phyloP scores from a whole-genome alignment of 2,888 invertebrate species.

The Polyommatus icarus region DNA sequence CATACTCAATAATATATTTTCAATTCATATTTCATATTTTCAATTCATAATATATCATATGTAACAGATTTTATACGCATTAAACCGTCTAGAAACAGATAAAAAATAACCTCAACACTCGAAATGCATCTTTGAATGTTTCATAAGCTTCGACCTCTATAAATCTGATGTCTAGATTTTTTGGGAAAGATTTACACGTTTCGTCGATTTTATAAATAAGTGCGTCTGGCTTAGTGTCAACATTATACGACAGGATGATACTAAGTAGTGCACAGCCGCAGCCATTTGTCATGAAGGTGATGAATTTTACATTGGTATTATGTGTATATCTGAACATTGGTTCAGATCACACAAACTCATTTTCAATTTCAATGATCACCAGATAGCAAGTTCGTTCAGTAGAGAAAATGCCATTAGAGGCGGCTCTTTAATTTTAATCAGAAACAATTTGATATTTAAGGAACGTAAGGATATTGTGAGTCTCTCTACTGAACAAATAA shows the following conservation, averaged over 20 bases:
- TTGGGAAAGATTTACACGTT: slow-evolving; percentile 54
- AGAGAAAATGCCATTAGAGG: no score
- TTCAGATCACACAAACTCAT: no score
- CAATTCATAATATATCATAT: no score
- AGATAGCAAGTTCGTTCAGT: no score
- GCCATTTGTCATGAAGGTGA: slow-evolving; percentile 64
- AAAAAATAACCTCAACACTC: slow-evolving; percentile 21
- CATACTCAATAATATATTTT: no score
- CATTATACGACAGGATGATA: slow-evolving; percentile 59
- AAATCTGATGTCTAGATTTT: slow-evolving; percentile 57
- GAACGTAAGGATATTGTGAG: no score
- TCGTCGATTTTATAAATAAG: slow-evolving; percentile 52
- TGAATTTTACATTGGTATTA: slow-evolving; percentile 67
- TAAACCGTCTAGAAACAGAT: background rate
- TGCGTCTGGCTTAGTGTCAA: slow-evolving; percentile 42
- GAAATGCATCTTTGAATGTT: slow-evolving; percentile 60
- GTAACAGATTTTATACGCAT: background rate
- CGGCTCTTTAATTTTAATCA: no score
- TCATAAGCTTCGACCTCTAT: slow-evolving; percentile 54
- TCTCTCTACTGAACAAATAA: no score
- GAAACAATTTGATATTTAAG: no score
- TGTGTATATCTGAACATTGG: no score
- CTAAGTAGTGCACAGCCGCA: slow-evolving; percentile 64
- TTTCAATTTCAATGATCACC: no score
- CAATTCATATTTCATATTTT: no score